Percentiles rank a stretch among this genome's conserved stretches.
phyloP scores from a whole-genome alignment of 2,113 vertebrate genomes.

The Eptesicus fuscus region DNA sequence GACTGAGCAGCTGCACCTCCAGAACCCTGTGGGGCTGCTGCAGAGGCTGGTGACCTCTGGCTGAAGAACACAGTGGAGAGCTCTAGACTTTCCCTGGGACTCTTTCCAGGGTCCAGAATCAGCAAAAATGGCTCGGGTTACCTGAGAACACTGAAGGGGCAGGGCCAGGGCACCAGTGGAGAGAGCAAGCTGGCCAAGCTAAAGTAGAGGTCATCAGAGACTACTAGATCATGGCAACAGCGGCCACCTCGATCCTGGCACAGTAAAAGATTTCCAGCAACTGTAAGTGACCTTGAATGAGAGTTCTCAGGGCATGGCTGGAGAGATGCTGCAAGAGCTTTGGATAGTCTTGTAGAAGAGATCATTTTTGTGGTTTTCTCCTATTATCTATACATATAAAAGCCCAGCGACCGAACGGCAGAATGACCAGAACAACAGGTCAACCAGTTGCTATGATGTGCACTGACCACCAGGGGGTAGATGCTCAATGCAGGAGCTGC shows the following conservation, averaged over 20 bases:
- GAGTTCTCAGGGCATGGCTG: not conserved
- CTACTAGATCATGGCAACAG: not conserved
- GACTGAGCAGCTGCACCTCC: not conserved
- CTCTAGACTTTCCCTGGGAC: not conserved
- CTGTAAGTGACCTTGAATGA: not conserved
- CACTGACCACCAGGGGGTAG: too few relatives aligned
- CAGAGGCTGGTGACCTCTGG: constrained; percentile 19
- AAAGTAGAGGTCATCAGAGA: constrained; percentile 14
- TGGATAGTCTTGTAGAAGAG: not conserved
- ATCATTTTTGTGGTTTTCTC: not conserved
- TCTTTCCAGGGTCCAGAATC: not conserved
- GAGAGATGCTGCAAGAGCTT: not conserved
- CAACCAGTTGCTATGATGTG: too few relatives aligned
- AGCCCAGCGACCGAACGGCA: too few relatives aligned
- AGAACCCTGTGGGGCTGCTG: not conserved
- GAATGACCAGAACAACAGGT: too few relatives aligned
- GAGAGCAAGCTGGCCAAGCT: not conserved
- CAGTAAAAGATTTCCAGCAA: constrained; percentile 4
- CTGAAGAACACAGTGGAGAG: not conserved
- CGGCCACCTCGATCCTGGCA: not conserved
- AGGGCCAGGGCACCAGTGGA: not conserved
- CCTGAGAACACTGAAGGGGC: not conserved
- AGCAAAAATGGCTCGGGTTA: not conserved
- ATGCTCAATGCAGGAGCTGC: too few relatives aligned
- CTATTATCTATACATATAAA: not conserved